Conservation (phyloP, 2,797 vertebrate species). For the Enteromius radiatus region DNA sequence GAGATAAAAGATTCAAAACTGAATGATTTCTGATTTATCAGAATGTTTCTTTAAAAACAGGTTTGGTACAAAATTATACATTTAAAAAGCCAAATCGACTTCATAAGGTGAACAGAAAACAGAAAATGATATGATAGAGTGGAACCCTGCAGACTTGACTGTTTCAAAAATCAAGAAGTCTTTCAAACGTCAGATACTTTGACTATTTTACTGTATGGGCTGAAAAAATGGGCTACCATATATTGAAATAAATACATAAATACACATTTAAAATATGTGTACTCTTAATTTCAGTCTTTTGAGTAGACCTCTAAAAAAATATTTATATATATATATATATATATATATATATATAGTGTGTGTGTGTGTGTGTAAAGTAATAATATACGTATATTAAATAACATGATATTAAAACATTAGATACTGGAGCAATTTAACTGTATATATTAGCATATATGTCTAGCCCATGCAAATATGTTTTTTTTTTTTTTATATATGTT, state of each 20-base stretch:
- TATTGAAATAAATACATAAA: too few relatives aligned
- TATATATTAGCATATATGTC: too few relatives aligned
- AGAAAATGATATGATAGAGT: neutral
- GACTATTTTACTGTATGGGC: neutral
- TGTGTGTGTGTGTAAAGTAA: too few relatives aligned
- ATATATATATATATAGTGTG: too few relatives aligned
- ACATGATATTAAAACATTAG: too few relatives aligned
- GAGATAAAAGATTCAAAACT: conserved; percentile 9
- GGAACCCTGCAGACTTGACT: neutral
- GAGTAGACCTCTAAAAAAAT: too few relatives aligned
- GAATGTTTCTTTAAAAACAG: neutral
- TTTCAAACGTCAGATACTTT: neutral
- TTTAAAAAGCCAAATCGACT: neutral
- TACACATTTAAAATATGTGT: too few relatives aligned
- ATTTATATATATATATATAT: neutral
- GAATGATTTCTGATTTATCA: neutral
- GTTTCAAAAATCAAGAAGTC: neutral
- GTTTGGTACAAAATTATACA: neutral
- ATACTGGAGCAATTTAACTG: too few relatives aligned
- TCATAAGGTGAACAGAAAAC: neutral
- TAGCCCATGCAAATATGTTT: too few relatives aligned
- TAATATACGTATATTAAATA: too few relatives aligned
- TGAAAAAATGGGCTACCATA: neutral
- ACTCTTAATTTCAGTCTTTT: too few relatives aligned
- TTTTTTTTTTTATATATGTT: too few relatives aligned